A percentile compares a stretch with the other conserved stretches of the same genome.
Conservation (phyloP, 2,888 invertebrate species). For the Cordilura impudica region DNA sequence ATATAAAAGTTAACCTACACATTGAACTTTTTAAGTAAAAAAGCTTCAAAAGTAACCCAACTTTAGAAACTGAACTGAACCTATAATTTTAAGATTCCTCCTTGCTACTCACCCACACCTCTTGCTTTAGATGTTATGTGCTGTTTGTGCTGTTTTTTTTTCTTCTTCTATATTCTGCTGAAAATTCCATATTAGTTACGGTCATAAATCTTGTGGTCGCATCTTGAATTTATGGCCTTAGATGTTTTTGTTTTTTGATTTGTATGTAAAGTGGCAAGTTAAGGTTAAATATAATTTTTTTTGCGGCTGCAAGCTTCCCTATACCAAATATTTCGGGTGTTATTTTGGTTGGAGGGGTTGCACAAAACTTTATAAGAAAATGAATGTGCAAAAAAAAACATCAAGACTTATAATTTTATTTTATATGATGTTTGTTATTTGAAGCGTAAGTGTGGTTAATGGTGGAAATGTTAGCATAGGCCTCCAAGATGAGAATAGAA, state of each 20-base stretch:
- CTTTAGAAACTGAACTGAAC: conserved; percentile 48
- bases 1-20: conserved; percentile 9
- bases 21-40: conserved; percentile 56
- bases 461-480: neutral
- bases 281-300: conserved; percentile 49
- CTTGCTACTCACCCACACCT: conserved; percentile 4
- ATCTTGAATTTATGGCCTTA: conserved; percentile 76
- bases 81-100: conserved; percentile 48
- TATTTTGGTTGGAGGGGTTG: conserved; percentile 15
- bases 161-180: conserved; percentile 33
- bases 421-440: conserved; percentile 29
- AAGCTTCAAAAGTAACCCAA: conserved; percentile 51
- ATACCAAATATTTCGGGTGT: conserved; percentile 39
- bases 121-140: conserved; percentile 26
- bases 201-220: conserved; percentile 77
- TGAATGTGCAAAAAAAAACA: conserved; percentile 13
- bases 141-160: conserved; percentile 5
- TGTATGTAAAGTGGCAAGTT: conserved; percentile 61
- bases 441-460: conserved; percentile 12
- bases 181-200: conserved; percentile 75
- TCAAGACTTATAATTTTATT: conserved; percentile 37
- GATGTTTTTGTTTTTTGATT: conserved; percentile 58
- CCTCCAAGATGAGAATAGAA: neutral
- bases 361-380: neutral
- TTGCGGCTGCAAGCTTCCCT: conserved; percentile 31